phyloP scores from a whole-genome alignment of 1,140 invertebrate genomes.

The Dufourea novaeangliae region DNA sequence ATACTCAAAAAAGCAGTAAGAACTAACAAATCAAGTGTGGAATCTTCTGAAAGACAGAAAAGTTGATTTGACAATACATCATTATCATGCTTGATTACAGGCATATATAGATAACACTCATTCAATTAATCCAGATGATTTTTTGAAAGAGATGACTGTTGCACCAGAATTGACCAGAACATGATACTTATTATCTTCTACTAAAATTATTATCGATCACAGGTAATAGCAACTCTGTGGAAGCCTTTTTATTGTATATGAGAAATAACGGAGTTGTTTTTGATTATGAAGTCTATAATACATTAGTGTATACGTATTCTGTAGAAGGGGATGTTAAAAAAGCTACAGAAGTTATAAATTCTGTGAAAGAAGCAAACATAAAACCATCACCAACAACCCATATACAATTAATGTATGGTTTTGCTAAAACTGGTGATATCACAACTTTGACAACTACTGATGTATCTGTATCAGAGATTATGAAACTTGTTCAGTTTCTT shows the following conservation, averaged over 20 bases:
- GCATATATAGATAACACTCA: slow-evolving; percentile 47
- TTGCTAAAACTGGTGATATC: slow-evolving; percentile 80
- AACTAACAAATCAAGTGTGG: slow-evolving; percentile 53
- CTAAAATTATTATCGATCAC: slow-evolving; percentile 36
- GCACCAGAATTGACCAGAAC: slow-evolving; percentile 55
- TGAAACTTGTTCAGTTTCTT: slow-evolving; percentile 81
- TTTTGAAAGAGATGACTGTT: slow-evolving; percentile 50
- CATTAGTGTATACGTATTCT: slow-evolving; percentile 40
- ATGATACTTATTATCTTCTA: slow-evolving; percentile 53
- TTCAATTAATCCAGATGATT: slow-evolving; percentile 37
- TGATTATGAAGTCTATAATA: slow-evolving; percentile 13
- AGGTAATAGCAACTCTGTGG: background rate
- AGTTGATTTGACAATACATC: slow-evolving; percentile 26
- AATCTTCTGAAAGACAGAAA: slow-evolving; percentile 34
- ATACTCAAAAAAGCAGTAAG: background rate
- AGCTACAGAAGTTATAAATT: slow-evolving; percentile 79
- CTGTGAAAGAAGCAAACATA: slow-evolving; percentile 81
- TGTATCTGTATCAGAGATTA: slow-evolving; percentile 75
- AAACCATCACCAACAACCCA: slow-evolving; percentile 80
- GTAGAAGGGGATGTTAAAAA: slow-evolving; percentile 72
- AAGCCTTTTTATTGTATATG: slow-evolving; percentile 31
- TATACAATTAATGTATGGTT: slow-evolving; percentile 76
- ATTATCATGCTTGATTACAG: slow-evolving; percentile 60
- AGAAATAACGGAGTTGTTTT: slow-evolving; percentile 19
- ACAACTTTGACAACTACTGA: slow-evolving; percentile 66